These are phyloP conservation scores for Tachysurus fulvidraco DNA, from an alignment of 2,113 vertebrate species.

Conservation along the genomic window DNA sequence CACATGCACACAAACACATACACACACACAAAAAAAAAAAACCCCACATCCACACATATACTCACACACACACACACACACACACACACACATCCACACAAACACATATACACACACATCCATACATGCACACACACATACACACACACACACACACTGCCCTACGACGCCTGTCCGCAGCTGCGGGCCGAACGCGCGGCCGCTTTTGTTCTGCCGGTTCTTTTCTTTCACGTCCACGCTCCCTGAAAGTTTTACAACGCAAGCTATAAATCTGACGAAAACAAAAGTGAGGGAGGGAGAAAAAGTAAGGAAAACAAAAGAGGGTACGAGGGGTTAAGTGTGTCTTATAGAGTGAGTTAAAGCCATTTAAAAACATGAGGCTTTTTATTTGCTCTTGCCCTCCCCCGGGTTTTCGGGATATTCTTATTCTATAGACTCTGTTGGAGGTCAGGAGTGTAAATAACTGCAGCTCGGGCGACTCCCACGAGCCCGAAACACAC, in stretches of 20 bases:
- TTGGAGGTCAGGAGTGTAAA: constrained; percentile 21
- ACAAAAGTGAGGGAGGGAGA: constrained; percentile 16
- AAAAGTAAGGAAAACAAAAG: constrained; percentile 21
- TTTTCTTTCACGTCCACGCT: constrained; percentile 32
- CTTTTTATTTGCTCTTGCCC: constrained; percentile 23
- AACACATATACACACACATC: too few species aligned
- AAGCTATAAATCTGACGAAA: constrained; percentile 26
- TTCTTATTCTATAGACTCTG: not conserved
- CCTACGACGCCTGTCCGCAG: constrained; percentile 40
- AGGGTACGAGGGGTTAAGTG: constrained; percentile 34
- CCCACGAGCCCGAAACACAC: constrained; percentile 7
- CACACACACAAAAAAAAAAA: too few species aligned
- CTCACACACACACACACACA: too few species aligned
- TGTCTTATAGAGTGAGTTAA: constrained; percentile 46
- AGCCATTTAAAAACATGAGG: constrained; percentile 54
- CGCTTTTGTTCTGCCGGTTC: constrained; percentile 19
- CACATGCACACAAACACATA: too few species aligned
- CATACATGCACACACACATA: not conserved
- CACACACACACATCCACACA: too few species aligned
- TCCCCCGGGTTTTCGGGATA: not conserved
- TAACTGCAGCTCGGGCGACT: constrained; percentile 6
- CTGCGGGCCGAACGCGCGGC: constrained; percentile 39
- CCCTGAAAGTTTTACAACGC: constrained; percentile 40
- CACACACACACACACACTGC: constrained; percentile 24
- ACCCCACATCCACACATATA: too few species aligned